Evolutionary conservation across 2,888 invertebrate genomes (phyloP), one percentile per base, ranked within the genome.

Genomic region (Perithous albicinctus): DNA sequence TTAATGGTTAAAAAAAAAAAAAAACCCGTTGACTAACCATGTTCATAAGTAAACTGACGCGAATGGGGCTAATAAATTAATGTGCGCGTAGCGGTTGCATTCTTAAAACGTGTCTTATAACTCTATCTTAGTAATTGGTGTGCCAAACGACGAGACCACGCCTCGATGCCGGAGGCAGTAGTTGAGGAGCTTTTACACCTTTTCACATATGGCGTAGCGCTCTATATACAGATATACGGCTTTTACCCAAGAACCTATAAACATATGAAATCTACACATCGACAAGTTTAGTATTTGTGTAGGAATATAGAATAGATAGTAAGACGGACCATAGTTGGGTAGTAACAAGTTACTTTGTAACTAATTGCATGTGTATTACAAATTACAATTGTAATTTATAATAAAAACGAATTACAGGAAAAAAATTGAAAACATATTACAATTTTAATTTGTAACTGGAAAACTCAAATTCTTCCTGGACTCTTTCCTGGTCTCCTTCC

Each of bases 51-150:
- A 90, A 91, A 90, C 88, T 89, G 90, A 90, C 90, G 87, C 87
- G 89, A 90, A 90, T 89, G 89, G 88, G 87, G 85, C 87, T 90
- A 90, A 91, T 91, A 90, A 91, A 90, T 91, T 91, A 86, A 88
- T 86, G 88, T 86, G 87, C 87, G 32, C 48, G 85, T n/a, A 87
- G 63, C 10, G 8, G 26, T 35, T n/a, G 54, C 88, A 89, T 54
- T 54, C 75, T 83, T 86, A 89, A 90, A 91, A 88, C 89, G 89
- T 90, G 90, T 88, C 89, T 90, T 90, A 90, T 90, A 91, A 90
- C 90, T 90, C 89, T 90, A 90, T 90, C 90, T 87, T 87, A 90
- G 88, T 90, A 91, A 91, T 91, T 91, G 74, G 74, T 61, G 48
- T 43, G 74, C 79, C 74, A 63, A 54, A 69, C 61, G 73, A 84